Conservation (phyloP, 2,888 invertebrate genomes). For the Drosophila phalerata region DNA sequence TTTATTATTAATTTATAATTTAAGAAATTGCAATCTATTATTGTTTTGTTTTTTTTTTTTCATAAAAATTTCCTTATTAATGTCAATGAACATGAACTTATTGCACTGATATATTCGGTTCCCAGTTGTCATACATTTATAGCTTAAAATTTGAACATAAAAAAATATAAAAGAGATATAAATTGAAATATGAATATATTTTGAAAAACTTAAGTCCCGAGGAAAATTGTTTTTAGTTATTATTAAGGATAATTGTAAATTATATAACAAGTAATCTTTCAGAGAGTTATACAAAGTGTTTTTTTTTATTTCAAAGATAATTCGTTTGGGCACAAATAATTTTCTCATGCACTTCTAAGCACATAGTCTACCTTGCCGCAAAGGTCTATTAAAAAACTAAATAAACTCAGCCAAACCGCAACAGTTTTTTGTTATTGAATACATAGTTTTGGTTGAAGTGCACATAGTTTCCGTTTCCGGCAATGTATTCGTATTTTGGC, state of each 20-base stretch:
- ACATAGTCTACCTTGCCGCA: slow-evolving; percentile 18
- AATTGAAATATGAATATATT: no score
- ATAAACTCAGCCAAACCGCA: slow-evolving; percentile 52
- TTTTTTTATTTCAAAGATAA: slow-evolving; percentile 15
- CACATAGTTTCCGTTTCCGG: slow-evolving; percentile 80
- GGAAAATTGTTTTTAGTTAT: no score
- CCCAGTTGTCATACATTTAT: no score
- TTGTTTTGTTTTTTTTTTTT: no score
- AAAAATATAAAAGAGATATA: no score
- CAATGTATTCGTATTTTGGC: slow-evolving; percentile 63
- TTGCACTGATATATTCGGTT: no score
- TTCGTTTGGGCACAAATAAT: slow-evolving; percentile 51
- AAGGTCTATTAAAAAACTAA: slow-evolving; percentile 23
- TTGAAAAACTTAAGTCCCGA: no score
- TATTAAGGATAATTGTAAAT: not conserved
- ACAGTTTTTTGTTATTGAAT: slow-evolving; percentile 17
- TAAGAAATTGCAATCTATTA: no score
- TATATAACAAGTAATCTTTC: slow-evolving; percentile 1
- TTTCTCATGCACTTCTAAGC: slow-evolving; percentile 64
- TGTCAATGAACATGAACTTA: no score
- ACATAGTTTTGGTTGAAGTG: slow-evolving; percentile 48
- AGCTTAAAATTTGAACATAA: no score
- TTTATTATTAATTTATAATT: no score
- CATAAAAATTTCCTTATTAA: no score
- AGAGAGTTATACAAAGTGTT: not conserved